Base-by-base conservation (phyloP, 2,113 vertebrate species). In the Boulengeromyrus knoepffleri region DNA sequence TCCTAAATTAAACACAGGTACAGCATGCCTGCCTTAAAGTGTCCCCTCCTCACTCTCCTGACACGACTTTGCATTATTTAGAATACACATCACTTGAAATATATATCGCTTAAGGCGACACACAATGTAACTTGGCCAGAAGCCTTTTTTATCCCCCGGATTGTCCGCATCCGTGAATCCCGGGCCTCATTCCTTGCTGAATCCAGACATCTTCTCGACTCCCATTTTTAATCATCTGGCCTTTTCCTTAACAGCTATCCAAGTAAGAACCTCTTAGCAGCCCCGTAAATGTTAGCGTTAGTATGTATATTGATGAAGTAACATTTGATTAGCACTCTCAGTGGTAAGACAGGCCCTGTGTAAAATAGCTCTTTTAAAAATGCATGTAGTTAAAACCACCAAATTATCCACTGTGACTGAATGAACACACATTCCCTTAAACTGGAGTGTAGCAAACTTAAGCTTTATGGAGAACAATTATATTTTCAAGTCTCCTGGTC, bases 41-140 rank as follows among this genome's bases (percentile, higher is more conserved):
- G 42, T 49, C 24, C 83, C 9, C 10, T 47, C 45, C 24, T 47
- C 45, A 85, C 42, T 21, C 39, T 49, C 83, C 83, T 85, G 83
- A 85, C 83, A 85, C 39, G 46, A 21, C 47, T 85, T 85, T 47
- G 46, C 83, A 85, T 85, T 85, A 80, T 80, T 80, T 42, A 80
- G 74, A 80, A 80, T 42, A 19, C 74, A 80, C 74, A 80, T 39
- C 74, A 80, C 74, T 42, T 80, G 74, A 80, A 80, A 80, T 80
- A 80, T 80, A 42, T 80, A 19, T 80, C 74, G 74, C 74, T 80
- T 80, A 80, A 39, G 36, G 13, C 36, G 74, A 80, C 74, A 80
- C 36, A 42, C 31, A 80, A 42, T 80, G 74, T 42, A 42, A 42
- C 74, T 80, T 1, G 74, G 5, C 36, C 70, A 77, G 70, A 77